A percentile compares a stretch with the other conserved stretches of the same genome.
phyloP scores from a whole-genome alignment of 2,113 vertebrate genomes.

The Sphyrna mokarran region DNA sequence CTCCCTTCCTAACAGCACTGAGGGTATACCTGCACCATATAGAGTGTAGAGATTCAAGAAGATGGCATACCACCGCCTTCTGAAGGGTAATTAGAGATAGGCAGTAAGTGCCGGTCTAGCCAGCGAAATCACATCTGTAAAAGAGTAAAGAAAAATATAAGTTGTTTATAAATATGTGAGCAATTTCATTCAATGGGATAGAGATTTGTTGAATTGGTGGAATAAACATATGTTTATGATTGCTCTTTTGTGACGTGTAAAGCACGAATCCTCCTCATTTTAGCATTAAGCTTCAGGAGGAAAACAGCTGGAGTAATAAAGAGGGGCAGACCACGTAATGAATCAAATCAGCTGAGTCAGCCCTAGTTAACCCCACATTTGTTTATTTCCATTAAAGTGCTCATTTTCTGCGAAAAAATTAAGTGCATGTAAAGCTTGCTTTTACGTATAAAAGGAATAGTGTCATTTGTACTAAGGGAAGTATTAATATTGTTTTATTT shows the following conservation, averaged over 20 bases:
- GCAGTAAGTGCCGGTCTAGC: no score
- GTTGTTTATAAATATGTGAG: neutral
- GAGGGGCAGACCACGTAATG: neutral
- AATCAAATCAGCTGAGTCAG: neutral
- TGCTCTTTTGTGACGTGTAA: slow-evolving; percentile 1
- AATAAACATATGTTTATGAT: neutral
- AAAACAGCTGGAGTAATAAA: neutral
- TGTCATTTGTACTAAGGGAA: neutral
- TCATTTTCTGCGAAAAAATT: neutral
- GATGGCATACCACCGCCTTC: no score
- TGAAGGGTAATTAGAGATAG: no score
- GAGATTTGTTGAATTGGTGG: neutral
- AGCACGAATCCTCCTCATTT: neutral
- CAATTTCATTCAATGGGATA: neutral
- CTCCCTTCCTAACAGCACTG: no score
- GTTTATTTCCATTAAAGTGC: neutral
- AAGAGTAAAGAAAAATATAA: neutral
- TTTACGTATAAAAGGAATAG: neutral
- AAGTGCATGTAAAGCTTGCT: neutral
- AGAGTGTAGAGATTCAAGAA: no score
- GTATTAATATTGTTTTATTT: no score
- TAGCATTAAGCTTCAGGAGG: neutral
- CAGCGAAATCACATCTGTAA: no score
- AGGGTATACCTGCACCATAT: no score
- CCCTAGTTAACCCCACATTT: neutral